phyloP scores from a whole-genome alignment of 2,888 invertebrate genomes.

The Apamea sordens region DNA sequence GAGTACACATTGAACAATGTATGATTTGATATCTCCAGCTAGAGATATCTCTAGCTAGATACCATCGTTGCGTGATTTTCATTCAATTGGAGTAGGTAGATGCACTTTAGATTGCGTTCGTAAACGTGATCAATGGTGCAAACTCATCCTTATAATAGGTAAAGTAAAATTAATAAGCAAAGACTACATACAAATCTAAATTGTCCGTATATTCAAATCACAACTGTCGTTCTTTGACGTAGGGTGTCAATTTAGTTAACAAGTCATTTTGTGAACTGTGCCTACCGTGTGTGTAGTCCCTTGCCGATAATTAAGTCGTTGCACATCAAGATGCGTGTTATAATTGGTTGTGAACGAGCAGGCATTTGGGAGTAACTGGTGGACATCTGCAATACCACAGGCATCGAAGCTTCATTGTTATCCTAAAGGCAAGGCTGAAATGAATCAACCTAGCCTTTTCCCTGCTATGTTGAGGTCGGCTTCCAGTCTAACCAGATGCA shows the following conservation, averaged over 20 bases:
- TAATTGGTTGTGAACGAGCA: too few relatives aligned
- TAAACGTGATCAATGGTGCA: background rate
- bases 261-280: too few relatives aligned
- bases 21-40: slow-evolving; percentile 18
- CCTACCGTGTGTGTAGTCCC: too few relatives aligned
- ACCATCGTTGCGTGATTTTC: slow-evolving; percentile 20
- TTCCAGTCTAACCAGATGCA: too few relatives aligned
- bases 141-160: background rate
- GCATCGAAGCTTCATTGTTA: background rate
- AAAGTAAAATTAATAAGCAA: background rate
- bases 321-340: too few relatives aligned
- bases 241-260: background rate
- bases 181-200: too few relatives aligned
- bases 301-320: too few relatives aligned
- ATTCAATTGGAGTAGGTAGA: background rate
- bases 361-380: too few relatives aligned
- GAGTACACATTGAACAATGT: slow-evolving; percentile 18
- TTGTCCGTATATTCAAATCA: background rate
- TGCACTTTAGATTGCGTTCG: background rate
- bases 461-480: too few relatives aligned
- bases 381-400: too few relatives aligned
- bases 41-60: background rate
- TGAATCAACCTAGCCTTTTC: background rate
- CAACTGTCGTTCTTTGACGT: background rate
- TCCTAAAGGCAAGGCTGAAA: background rate